A percentile compares a stretch with the other conserved stretches of the same genome.
phyloP scores from a whole-genome alignment of 37 sponge, comb jelly and placozoan species.

The Halisarca cf. caerulea region DNA sequence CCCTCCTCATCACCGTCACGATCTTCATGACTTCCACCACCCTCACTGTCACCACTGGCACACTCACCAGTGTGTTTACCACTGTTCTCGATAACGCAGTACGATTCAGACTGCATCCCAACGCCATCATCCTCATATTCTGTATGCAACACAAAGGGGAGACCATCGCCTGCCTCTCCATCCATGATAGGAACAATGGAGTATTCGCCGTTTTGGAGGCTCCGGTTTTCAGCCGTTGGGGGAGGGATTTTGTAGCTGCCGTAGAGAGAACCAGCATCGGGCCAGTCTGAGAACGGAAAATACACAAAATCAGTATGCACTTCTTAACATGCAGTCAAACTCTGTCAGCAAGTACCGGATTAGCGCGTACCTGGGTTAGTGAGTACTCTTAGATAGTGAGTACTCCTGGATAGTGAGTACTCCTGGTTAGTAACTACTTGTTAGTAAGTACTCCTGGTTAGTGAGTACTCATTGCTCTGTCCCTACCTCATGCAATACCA shows the following conservation, averaged over 20 bases:
- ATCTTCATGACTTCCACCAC: not conserved
- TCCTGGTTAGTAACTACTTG: no score
- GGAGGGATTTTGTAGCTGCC: conserved; percentile 13
- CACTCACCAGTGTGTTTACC: not conserved
- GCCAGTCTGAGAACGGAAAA: not conserved
- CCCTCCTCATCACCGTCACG: not conserved
- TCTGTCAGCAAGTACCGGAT: no score
- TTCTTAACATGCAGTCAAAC: no score
- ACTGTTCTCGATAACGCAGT: conserved; percentile 1
- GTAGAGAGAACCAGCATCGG: not conserved
- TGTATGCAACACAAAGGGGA: conserved; percentile 1
- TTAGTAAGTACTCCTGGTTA: no score
- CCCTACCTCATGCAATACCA: no score
- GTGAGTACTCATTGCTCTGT: no score
- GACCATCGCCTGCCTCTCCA: conserved; percentile 9
- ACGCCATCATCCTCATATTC: not conserved
- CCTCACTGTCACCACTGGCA: not conserved
- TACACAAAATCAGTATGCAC: no score
- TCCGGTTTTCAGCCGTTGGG: not conserved
- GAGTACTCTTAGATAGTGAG: no score
- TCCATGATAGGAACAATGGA: not conserved
- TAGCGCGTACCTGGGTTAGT: no score
- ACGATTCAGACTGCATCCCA: not conserved
- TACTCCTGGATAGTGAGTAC: no score
- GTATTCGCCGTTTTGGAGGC: conserved; percentile 8